Evolutionary conservation across 2,113 vertebrate species (phyloP).

Genomic region (Centropristis striata): DNA sequence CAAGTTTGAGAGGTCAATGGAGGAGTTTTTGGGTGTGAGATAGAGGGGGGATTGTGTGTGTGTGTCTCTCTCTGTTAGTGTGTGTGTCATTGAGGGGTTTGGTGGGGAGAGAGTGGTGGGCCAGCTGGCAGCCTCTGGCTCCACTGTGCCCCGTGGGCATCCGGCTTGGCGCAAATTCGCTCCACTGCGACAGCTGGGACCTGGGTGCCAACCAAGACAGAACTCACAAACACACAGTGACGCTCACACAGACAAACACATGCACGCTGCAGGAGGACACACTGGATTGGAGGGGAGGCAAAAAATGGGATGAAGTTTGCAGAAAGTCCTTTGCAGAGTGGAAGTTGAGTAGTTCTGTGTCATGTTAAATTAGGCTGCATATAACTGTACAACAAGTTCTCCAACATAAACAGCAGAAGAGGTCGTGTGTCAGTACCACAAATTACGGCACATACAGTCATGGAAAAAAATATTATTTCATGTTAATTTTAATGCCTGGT

Average conservation of each 20-base stretch:
- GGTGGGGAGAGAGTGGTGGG: constrained; percentile 26
- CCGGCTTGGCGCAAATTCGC: constrained; percentile 67
- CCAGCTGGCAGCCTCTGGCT: constrained; percentile 81
- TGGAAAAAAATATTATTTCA: no score
- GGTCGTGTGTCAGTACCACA: no score
- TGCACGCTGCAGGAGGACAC: background rate
- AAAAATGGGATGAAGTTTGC: constrained; percentile 23
- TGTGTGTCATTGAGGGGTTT: constrained; percentile 36
- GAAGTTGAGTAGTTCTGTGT: background rate
- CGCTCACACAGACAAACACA: constrained; percentile 4
- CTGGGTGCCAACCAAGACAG: constrained; percentile 60
- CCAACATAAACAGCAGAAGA: no score
- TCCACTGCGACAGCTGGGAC: constrained; percentile 73
- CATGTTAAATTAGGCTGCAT: constrained; percentile 1
- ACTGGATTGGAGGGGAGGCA: background rate
- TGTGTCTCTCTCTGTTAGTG: constrained; percentile 38
- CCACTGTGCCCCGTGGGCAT: constrained; percentile 69
- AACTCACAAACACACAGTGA: constrained; percentile 22
- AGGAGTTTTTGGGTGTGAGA: constrained; percentile 48
- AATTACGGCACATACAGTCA: no score
- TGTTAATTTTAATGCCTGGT: no score
- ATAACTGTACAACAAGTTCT: no score
- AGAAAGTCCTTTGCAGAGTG: background rate
- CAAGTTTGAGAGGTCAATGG: constrained; percentile 36
- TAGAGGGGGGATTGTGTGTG: constrained; percentile 36